Evolutionary conservation across 2,113 vertebrate species (phyloP).

Genomic region (Thermophis baileyi): DNA sequence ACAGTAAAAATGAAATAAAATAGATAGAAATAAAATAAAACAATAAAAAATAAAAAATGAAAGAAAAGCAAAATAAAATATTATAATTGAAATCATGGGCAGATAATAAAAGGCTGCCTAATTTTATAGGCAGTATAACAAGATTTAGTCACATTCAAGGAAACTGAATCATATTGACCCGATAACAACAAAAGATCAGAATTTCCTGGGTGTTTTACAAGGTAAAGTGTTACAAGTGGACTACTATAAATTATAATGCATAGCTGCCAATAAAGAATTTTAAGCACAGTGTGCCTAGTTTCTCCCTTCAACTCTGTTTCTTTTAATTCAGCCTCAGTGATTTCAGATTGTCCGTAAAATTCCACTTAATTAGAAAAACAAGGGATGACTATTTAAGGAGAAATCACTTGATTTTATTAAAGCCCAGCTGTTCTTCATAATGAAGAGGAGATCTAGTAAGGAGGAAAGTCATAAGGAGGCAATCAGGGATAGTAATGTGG

Average conservation of each 20-base stretch:
- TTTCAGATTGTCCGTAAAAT: neutral
- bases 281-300: neutral
- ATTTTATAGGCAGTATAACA: neutral
- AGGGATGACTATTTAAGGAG: neutral
- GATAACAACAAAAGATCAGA: neutral
- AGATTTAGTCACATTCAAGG: neutral
- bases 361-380: neutral
- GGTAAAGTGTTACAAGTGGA: neutral
- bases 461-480: neutral
- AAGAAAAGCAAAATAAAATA: neutral
- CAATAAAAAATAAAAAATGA: neutral
- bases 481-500: neutral
- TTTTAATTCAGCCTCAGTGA: neutral
- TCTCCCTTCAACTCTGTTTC: neutral
- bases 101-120: neutral
- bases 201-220: neutral
- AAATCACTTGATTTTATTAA: neutral
- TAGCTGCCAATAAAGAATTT: neutral
- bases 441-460: neutral
- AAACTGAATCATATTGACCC: neutral
- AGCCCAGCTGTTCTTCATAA: neutral
- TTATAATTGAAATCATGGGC: neutral
- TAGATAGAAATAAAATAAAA: neutral
- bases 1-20: neutral
- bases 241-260: neutral